phyloP scores from a whole-genome alignment of 2,888 invertebrate species.

The Folsomia manolachei region DNA sequence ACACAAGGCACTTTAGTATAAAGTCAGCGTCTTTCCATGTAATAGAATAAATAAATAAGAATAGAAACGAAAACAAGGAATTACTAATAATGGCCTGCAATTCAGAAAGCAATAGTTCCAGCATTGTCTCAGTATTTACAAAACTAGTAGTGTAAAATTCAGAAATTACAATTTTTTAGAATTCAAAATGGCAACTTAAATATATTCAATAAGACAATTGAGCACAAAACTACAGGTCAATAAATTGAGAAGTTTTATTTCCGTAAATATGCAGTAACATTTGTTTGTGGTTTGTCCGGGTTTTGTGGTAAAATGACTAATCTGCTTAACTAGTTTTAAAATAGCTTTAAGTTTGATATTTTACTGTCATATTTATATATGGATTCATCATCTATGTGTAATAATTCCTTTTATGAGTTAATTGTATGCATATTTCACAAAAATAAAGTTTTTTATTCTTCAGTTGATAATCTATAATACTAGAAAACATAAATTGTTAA shows the following conservation, averaged over 20 bases:
- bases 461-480: no score
- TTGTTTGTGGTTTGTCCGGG: background rate
- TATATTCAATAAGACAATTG: background rate
- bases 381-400: no score
- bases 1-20: background rate
- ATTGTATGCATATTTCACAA: no score
- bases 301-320: no score
- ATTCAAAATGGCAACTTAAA: background rate
- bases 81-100: background rate
- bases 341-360: no score
- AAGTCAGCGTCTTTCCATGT: background rate
- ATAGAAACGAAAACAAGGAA: background rate
- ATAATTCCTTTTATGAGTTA: no score
- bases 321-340: no score
- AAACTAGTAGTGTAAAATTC: background rate
- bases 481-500: no score
- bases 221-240: background rate
- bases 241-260: background rate
- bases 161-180: no score
- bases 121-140: no score
- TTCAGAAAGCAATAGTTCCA: background rate
- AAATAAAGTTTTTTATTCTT: no score
- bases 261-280: background rate
- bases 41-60: background rate
- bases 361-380: no score